Conservation (phyloP, 2,797 vertebrate species). For the Syngnathus rostellatus region DNA sequence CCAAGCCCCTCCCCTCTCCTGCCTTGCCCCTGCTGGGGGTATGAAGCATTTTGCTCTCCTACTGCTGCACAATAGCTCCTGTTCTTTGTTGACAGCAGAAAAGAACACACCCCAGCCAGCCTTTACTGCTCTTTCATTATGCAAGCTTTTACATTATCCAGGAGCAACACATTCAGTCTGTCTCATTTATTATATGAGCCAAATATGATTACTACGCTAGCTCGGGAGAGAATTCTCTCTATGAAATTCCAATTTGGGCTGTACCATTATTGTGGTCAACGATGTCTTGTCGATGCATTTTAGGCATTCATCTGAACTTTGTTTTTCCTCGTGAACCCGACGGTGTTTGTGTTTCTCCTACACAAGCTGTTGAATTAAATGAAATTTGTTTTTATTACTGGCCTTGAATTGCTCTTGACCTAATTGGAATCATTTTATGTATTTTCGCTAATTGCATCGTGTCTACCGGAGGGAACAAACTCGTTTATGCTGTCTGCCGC, state of each 20-base stretch:
- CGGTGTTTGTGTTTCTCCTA: not conserved
- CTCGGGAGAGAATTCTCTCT: not conserved
- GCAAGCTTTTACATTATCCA: constrained; percentile 1
- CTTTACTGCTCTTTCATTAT: constrained; percentile 28
- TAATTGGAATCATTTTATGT: constrained; percentile 2
- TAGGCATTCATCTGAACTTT: not conserved
- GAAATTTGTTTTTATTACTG: not conserved
- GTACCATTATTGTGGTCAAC: not conserved
- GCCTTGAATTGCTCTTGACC: not conserved
- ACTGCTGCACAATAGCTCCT: constrained; percentile 34
- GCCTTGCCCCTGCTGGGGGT: constrained; percentile 25
- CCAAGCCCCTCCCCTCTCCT: constrained; percentile 20
- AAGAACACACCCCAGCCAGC: constrained; percentile 27
- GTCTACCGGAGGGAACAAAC: not conserved
- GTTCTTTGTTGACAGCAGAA: constrained; percentile 42
- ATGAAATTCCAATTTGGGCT: not conserved
- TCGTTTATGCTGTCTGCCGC: not conserved
- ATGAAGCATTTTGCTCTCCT: constrained; percentile 49
- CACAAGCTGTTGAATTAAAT: not conserved
- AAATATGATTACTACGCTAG: constrained; percentile 14
- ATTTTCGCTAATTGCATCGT: constrained; percentile 1
- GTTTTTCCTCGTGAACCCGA: not conserved
- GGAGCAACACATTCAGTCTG: constrained; percentile 16
- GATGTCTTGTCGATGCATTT: not conserved
- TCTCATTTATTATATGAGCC: constrained; percentile 14